Evolutionary conservation across 2,888 invertebrate species (phyloP), one percentile per base, ranked within the genome.

Genomic region (Aphelenchoides bicaudatus): DNA sequence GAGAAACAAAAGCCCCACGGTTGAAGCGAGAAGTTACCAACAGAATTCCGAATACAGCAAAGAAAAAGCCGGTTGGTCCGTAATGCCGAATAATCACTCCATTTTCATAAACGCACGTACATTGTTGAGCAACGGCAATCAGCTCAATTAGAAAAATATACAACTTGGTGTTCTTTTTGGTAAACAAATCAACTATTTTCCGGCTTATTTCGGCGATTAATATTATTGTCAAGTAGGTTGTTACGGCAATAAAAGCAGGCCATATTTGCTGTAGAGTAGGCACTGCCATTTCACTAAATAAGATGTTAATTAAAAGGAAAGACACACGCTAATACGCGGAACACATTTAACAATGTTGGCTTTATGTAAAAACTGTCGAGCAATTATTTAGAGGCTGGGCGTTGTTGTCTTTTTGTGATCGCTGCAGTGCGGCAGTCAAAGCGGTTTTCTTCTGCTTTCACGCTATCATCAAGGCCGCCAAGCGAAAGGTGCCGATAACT

Each of bases 61-160:
- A 29, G 65, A 74, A 73, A 38, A 75, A 73, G 1, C 71, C 73
- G 23, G 53, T 38, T 31, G 70, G 52, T 0, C 76, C 76, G 58
- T 73, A 76, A 62, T 72, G 59, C 54, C 70, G 67, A 49, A 68
- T 60, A 39, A 75, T 71, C 1, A 74, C 55, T 29, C 70, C 73
- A 63, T 78, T 78, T 56, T 78, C 77, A 61, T 74, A 78, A 16
- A 78, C 78, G 60, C 77, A 78, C 10, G 74, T 71, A 59, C 74
- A 74, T 71, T 72, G 71, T 58, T 75, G 78, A 34, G 70, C 65
- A 0, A 71, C 64, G 2, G 53, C 67, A 31, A 70, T 67, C 21
- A 68, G 55, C 46, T 67, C 67, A 25, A 67, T 70, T 39, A 57
- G 23, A 23, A 67, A 55, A 13, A 51, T 29, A 50, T 70, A 63